Conservation (phyloP, 2,888 invertebrate genomes). For the Agrotis clavis region DNA sequence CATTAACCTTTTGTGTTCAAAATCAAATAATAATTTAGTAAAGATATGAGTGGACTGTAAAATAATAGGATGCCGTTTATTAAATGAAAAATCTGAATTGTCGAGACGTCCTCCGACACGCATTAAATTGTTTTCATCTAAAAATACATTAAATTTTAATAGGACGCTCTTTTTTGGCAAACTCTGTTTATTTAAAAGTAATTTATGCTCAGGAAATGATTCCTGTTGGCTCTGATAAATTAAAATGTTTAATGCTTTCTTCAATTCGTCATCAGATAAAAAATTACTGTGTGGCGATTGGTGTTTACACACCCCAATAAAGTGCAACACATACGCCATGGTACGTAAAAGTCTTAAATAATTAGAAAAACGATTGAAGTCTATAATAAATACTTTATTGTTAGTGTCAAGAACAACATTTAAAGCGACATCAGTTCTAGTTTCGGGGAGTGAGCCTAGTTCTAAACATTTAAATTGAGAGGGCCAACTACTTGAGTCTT, state of each 20-base stretch:
- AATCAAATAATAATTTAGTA: too few relatives aligned
- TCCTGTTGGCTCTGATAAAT: not conserved
- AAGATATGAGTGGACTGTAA: constrained; percentile 1
- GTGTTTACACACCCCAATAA: not conserved
- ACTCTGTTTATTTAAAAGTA: not conserved
- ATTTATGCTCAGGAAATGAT: constrained; percentile 5
- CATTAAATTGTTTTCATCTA: constrained; percentile 5
- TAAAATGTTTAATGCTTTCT: not conserved
- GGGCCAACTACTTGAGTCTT: too few relatives aligned
- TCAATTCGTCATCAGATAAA: not conserved
- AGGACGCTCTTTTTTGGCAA: not conserved
- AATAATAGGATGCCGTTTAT: not conserved
- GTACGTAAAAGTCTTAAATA: too few relatives aligned
- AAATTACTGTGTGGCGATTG: not conserved
- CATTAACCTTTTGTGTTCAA: too few relatives aligned
- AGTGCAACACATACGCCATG: too few relatives aligned
- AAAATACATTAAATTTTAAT: not conserved
- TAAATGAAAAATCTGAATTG: not conserved
- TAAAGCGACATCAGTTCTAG: too few relatives aligned
- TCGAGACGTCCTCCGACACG: constrained; percentile 6
- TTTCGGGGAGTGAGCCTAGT: too few relatives aligned
- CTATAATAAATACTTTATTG: too few relatives aligned
- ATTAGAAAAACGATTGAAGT: too few relatives aligned
- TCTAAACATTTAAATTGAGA: too few relatives aligned
- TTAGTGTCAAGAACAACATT: too few relatives aligned